A percentile compares a stretch with the other conserved stretches of the same genome.
Evolutionary conservation across 2,797 vertebrate species (phyloP).

Genomic region (Cheirogaleus major): DNA sequence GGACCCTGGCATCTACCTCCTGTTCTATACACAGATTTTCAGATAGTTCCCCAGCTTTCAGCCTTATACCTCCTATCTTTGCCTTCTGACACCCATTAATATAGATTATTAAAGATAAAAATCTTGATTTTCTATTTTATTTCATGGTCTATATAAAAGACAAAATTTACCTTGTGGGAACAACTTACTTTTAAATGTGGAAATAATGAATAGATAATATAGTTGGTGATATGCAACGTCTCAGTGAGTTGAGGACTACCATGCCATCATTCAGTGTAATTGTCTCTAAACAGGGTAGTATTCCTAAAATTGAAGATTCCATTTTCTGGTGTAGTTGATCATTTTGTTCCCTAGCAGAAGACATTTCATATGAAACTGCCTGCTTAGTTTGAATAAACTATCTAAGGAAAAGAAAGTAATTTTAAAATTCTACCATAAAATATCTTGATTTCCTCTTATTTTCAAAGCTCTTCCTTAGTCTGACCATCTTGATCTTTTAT

Average conservation of each 20-base stretch:
- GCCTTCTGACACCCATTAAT: neutral
- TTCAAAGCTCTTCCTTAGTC: neutral
- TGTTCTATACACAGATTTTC: neutral
- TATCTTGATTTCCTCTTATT: conserved; percentile 40
- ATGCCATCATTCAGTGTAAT: neutral
- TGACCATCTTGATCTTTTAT: neutral
- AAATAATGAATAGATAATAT: conserved; percentile 26
- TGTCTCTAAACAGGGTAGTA: neutral
- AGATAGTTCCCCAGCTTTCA: neutral
- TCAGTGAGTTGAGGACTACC: neutral
- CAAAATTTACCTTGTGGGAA: neutral
- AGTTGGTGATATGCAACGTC: neutral
- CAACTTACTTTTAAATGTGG: neutral
- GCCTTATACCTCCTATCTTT: neutral
- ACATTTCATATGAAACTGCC: conserved; percentile 40
- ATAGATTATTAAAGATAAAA: neutral
- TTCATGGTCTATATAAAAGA: neutral
- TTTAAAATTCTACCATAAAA: neutral
- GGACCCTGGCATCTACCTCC: neutral
- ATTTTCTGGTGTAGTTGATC: neutral
- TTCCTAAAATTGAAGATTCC: neutral
- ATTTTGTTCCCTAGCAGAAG: conserved; percentile 44
- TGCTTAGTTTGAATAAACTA: conserved; percentile 42
- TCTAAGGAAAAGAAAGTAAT: conserved; percentile 10
- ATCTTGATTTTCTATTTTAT: neutral